Evolutionary conservation across 37 sponge, comb jelly and placozoan genomes (phyloP), one percentile per base, ranked within the genome.

Genomic region (Trichoplax adhaerens): DNA sequence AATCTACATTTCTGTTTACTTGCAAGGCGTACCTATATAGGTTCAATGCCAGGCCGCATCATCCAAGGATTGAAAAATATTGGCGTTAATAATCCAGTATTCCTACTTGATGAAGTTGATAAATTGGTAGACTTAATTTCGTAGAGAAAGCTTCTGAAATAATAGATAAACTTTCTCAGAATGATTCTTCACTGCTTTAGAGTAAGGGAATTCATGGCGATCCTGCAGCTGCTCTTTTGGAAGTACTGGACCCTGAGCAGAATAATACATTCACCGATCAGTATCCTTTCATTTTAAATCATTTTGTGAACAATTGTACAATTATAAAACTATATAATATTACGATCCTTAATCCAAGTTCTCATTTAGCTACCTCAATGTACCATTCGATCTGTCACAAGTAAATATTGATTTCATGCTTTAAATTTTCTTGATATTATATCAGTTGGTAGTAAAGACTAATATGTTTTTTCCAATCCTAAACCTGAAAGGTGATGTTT

Each of bases 171-270:
- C 29, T 29, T 29, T 29, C 29, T 29, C 29, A 29, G 29, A 29
- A 29, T 29, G 29, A 29, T 12, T 60, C 62, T 12, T 60, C 62
- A n/a, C 62, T 60, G 62, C 12, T n/a, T 60, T 60, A 8, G 12
- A 12, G 12, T 12, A n/a, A 60, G 52, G 49, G 92, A 64, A 52
- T 82, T 49, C 88, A 87, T 1, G 93, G 89, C 58, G 93, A 92
- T 61, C 93, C 93, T 73, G 85, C 88, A n/a, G 89, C 83, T 62
- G 89, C 93, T 6, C 77, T 92, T 10, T 77, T 92, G 68, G 93
- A 92, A 66, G 89, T 92, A 54, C 75, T 92, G 49, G 93, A 92
- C 60, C 89, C 93, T 50, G 93, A 92, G 50, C 93, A 92, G 65
- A 92, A 92, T 77, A 48, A 72, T 52, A 55, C 86, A 62, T 92